Evolutionary conservation across 2,113 vertebrate species (phyloP).

Genomic region (Eleginops maclovinus): DNA sequence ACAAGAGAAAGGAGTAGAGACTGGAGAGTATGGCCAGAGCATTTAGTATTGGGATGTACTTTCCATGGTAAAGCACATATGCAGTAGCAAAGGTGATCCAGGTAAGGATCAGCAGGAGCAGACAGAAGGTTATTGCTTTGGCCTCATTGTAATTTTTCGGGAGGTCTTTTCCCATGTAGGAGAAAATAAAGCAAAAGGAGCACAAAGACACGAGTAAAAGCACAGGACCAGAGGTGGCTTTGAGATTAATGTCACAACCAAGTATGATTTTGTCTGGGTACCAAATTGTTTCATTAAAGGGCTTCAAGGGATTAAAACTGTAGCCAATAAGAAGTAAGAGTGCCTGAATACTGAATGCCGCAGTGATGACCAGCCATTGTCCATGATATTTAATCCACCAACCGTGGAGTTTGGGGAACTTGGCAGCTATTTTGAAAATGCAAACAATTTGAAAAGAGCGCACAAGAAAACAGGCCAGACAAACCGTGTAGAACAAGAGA

Average conservation of each 20-base stretch:
- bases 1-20: conserved; percentile 80
- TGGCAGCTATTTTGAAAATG: conserved; percentile 89
- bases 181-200: conserved; percentile 85
- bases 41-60: conserved; percentile 66
- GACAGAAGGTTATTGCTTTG: conserved; percentile 88
- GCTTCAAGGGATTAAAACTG: conserved; percentile 53
- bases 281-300: conserved; percentile 66
- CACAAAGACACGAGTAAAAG: conserved; percentile 71
- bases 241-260: conserved; percentile 59
- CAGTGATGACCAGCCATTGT: conserved; percentile 78
- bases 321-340: conserved; percentile 67
- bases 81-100: conserved; percentile 82
- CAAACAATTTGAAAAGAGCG: conserved; percentile 89
- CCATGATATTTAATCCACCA: conserved; percentile 85
- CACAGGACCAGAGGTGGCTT: not conserved
- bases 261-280: conserved; percentile 79
- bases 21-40: conserved; percentile 76
- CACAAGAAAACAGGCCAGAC: conserved; percentile 86
- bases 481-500: conserved; percentile 80
- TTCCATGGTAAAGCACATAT: conserved; percentile 72
- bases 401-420: conserved; percentile 77
- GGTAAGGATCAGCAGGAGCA: conserved; percentile 84
- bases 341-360: conserved; percentile 71
- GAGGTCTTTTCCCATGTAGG: conserved; percentile 90
- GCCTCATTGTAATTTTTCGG: conserved; percentile 93